phyloP scores from a whole-genome alignment of 1,140 invertebrate genomes.

The Asbolus verrucosus region DNA sequence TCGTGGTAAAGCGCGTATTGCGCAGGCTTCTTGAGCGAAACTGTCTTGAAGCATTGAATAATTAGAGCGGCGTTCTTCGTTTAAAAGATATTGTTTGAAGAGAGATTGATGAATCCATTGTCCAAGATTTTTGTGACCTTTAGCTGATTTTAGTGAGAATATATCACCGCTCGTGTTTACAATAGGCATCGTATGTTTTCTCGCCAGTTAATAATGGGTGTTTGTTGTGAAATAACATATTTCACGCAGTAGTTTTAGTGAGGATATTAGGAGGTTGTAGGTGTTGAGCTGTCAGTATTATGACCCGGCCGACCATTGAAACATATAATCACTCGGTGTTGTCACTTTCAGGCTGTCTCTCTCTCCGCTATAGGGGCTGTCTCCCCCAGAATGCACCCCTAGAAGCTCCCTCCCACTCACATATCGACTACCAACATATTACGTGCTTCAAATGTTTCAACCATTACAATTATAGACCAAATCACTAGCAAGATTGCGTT shows the following conservation, averaged over 20 bases:
- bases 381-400: conserved; percentile 10
- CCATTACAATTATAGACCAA: conserved; percentile 40
- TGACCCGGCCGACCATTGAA: conserved; percentile 32
- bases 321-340: conserved; percentile 32
- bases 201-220: conserved; percentile 17
- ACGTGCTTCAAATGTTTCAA: conserved; percentile 41
- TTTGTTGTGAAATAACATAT: conserved; percentile 40
- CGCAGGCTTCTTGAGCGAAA: no score
- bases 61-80: background rate
- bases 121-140: background rate
- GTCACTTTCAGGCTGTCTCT: conserved; percentile 37
- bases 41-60: no score
- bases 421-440: conserved; percentile 37
- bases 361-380: conserved; percentile 6
- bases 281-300: conserved; percentile 40
- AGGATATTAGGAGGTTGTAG: conserved; percentile 40
- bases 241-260: conserved; percentile 20
- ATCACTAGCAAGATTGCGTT: conserved; percentile 31
- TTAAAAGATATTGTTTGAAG: no score
- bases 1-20: no score
- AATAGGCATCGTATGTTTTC: no score
- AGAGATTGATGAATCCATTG: conserved; percentile 29
- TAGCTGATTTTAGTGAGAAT: background rate
- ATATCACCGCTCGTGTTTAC: no score
- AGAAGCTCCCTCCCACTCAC: background rate